Evolutionary conservation across 2,113 vertebrate genomes (phyloP).

Genomic region (Gallinago jamesoni): DNA sequence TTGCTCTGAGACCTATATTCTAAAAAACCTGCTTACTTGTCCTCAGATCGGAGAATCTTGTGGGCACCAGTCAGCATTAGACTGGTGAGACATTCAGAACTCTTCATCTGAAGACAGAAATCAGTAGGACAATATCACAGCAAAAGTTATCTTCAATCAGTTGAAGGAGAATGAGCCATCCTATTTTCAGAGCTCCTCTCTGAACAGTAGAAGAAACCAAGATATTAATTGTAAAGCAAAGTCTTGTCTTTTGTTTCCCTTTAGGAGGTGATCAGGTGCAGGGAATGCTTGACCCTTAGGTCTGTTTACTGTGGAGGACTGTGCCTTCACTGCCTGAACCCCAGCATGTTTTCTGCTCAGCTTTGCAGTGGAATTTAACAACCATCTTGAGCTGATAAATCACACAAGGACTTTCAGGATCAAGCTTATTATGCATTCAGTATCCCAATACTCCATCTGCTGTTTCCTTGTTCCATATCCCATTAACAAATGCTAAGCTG

Average conservation of each 20-base stretch:
- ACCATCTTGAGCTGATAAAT: slow-evolving; percentile 17
- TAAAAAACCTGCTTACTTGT: background rate
- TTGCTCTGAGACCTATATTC: background rate
- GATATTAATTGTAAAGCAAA: background rate
- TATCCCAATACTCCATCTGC: slow-evolving; percentile 59
- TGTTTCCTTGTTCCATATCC: slow-evolving; percentile 45
- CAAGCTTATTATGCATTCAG: slow-evolving; percentile 36
- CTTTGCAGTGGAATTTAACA: slow-evolving; percentile 6
- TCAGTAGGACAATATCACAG: background rate
- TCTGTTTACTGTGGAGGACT: background rate
- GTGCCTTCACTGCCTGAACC: background rate
- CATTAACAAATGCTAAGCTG: slow-evolving; percentile 57
- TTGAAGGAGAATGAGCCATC: background rate
- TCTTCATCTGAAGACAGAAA: background rate
- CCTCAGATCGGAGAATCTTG: background rate
- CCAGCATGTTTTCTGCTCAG: background rate
- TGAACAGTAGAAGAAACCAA: background rate
- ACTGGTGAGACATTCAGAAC: background rate
- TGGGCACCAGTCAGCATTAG: background rate
- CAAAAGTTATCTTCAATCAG: background rate
- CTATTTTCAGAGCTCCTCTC: background rate
- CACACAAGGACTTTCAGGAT: slow-evolving; percentile 25
- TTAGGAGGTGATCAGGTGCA: background rate
- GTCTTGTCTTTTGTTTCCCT: background rate
- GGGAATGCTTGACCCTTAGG: background rate